Conservation (phyloP, 1,140 invertebrate species). For the Achroia grisella region DNA sequence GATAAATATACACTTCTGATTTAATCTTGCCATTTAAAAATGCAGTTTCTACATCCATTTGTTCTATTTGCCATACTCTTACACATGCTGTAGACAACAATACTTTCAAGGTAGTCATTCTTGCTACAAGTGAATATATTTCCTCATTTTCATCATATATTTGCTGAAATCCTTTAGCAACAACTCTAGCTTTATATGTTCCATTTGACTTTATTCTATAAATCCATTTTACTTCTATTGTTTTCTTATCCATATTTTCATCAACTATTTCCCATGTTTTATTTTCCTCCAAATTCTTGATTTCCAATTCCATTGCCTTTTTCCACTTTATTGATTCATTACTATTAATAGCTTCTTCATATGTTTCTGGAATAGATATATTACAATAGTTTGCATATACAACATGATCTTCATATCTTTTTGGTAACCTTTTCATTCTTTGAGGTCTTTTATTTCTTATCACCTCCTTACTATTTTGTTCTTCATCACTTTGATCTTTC, state of each 20-base stretch:
- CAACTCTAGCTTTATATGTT: conserved; percentile 11
- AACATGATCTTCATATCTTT: background rate
- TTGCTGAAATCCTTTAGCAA: conserved; percentile 12
- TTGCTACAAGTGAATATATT: conserved; percentile 12
- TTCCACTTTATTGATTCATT: background rate
- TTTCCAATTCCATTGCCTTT: conserved; percentile 4
- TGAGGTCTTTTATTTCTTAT: no score
- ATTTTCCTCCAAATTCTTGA: conserved; percentile 6
- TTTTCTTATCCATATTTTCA: conserved; percentile 1
- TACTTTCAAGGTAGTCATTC: conserved; percentile 9
- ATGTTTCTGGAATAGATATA: background rate
- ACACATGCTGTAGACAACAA: background rate
- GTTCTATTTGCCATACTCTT: background rate
- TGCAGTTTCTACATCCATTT: no score
- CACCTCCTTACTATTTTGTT: no score
- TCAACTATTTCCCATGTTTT: conserved; percentile 8
- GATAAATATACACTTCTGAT: background rate
- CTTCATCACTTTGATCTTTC: no score
- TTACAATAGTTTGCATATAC: background rate
- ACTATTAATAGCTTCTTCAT: conserved; percentile 3
- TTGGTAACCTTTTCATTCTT: no score
- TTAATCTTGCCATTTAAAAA: no score
- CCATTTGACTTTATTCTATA: conserved; percentile 8
- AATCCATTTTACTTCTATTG: conserved; percentile 15
- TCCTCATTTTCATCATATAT: background rate